Percentiles rank a stretch among this genome's conserved stretches.
These are phyloP conservation scores for Gambusia affinis DNA, from an alignment of 2,113 vertebrate species.

Conservation along the genomic window DNA sequence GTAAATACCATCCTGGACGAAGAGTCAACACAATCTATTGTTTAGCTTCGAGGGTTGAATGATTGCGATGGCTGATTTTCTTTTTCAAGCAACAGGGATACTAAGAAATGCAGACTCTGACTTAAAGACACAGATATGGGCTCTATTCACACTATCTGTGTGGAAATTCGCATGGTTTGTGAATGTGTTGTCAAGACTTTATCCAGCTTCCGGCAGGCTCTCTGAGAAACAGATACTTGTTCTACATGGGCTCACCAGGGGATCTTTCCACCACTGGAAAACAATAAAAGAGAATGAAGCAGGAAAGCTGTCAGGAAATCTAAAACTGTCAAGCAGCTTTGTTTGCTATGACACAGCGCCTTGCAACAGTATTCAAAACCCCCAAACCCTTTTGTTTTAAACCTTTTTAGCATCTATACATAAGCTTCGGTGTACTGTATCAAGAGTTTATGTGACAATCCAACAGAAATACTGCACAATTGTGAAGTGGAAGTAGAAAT, in stretches of 20 bases:
- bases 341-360: background rate
- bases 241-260: slow-evolving; percentile 29
- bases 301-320: slow-evolving; percentile 46
- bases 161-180: background rate
- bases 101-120: background rate
- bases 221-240: slow-evolving; percentile 11
- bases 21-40: background rate
- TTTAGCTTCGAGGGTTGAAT: background rate
- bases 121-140: background rate
- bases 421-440: background rate
- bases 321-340: slow-evolving; percentile 28
- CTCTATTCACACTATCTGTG: background rate
- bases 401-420: background rate
- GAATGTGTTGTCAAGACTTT: background rate
- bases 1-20: background rate
- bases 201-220: slow-evolving; percentile 10
- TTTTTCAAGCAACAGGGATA: background rate
- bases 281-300: slow-evolving; percentile 33
- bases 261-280: slow-evolving; percentile 22
- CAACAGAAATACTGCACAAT: no score
- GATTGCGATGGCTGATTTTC: background rate
- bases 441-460: background rate
- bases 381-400: background rate
- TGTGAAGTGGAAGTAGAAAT: no score
- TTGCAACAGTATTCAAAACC: background rate